Evolutionary conservation across 2,888 invertebrate species (phyloP), one percentile per base, ranked within the genome.

Genomic region (Pegoplata infirma): DNA sequence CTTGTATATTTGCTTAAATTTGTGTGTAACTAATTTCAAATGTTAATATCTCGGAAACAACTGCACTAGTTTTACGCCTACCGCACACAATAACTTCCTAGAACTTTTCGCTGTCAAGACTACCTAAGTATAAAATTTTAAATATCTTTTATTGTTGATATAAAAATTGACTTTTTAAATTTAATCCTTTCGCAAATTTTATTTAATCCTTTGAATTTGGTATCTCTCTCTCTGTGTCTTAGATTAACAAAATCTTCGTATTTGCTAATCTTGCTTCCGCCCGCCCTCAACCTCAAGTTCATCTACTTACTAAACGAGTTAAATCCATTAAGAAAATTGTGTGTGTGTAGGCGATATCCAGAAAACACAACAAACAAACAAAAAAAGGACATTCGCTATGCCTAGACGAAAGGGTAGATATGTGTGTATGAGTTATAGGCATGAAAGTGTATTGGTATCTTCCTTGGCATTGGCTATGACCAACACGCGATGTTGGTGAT

Each of bases 111-210:
- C 16, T n/a, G n/a, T n/a, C n/a, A 5, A 3, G 25, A 44, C 21
- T 58, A 36, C 67, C 19, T 32, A 44, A 10, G 5, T 47, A 28
- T 12, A 46, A 14, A 67, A 40, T 28, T 59, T 14, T 14, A 5
- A n/a, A 46, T 53, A 10, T 14, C 14, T 47, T 59, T n/a, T 16
- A 63, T 76, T 75, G 49, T 44, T 25, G 12, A 36, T 61, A 32
- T 21, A 14, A 64, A 68, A 67, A 49, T 67, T 59, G 36, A 63
- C 51, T 67, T 63, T 28, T 44, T 21, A 25, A 55, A 61, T 76
- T 67, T 80, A 81, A 81, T 78, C 81, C 81, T 80, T 81, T 78
- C 36, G 7, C 51, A 44, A 63, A 55, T 63, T 32, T 51, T 36
- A 17, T 44, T 25, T 16, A 59, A 78, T 14, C 49, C 51, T 58